Base-by-base conservation (phyloP, 2,797 vertebrate genomes). In the Enteromius trimaculatus region DNA sequence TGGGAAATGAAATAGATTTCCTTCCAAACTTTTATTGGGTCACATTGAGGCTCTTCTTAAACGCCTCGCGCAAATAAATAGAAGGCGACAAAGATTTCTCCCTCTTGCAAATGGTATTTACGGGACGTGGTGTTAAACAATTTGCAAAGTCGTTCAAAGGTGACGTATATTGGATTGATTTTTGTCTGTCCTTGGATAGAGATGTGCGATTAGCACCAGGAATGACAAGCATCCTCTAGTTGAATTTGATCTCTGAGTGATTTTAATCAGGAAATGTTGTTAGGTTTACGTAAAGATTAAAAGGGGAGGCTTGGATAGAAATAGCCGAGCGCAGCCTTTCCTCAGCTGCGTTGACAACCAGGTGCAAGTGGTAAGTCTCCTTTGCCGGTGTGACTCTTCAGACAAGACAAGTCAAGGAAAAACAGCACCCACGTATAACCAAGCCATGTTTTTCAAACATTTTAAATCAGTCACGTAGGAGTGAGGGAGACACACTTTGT, bases 231-330 rank as follows among this genome's bases (percentile, higher is more conserved):
- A 72, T 75, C 53, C 62, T 64, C 80, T 81, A n/a, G 23, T 82
- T 69, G 83, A 70, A 85, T 80, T 86, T 84, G 79, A 64, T 44
- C 75, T 82, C 77, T 77, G 71, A 86, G 62, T 29, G 23, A 83
- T 89, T 89, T 88, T 31, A 88, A 91, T 88, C 86, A 87, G 21
- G 79, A 75, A 26, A 74, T 82, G 76, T 72, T 72, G 58, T 58
- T 39, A 51, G 19, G 29, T 81, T 85, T 86, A 55, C 58, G 29
- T 34, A 64, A 19, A 85, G 81, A 85, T 75, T 87, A 86, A 86
- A 78, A 81, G 77, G 11, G 49, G 60, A 31, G 16, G 53, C 60
- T 77, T 47, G 66, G 81, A 53, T 77, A 84, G 72, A 68, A 68
- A 58, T n/a, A 44, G 49, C 6, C 4, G 9, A 21, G 21, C 4